Conservation (phyloP, 2,888 invertebrate species). For the Nephrotoma appendiculata region DNA sequence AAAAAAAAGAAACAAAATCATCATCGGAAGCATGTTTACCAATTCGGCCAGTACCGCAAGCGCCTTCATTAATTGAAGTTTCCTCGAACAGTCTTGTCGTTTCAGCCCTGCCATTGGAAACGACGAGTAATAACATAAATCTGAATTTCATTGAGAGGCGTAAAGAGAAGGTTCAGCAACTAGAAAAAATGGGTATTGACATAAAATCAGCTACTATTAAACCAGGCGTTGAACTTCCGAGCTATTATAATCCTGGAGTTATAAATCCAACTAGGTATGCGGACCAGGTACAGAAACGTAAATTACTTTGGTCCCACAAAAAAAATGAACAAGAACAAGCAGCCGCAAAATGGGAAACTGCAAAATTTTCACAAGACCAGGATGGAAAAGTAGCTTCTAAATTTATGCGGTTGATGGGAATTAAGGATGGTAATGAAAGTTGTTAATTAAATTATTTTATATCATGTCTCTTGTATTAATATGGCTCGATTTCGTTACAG, state of each 20-base stretch:
- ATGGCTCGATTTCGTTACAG: neutral
- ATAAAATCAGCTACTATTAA: slow-evolving; percentile 30
- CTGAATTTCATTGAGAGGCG: slow-evolving; percentile 14
- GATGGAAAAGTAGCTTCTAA: slow-evolving; percentile 89
- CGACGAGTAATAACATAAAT: slow-evolving; percentile 15
- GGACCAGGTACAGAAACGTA: slow-evolving; percentile 82
- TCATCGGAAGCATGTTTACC: neutral
- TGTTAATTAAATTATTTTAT: slow-evolving; percentile 1
- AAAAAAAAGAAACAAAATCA: slow-evolving; percentile 1
- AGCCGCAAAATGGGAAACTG: slow-evolving; percentile 56
- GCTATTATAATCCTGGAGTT: slow-evolving; percentile 59
- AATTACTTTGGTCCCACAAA: slow-evolving; percentile 80
- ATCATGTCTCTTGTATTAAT: neutral
- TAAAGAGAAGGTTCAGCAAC: slow-evolving; percentile 32
- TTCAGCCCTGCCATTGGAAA: slow-evolving; percentile 23
- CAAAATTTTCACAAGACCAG: slow-evolving; percentile 77
- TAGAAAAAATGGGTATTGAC: slow-evolving; percentile 36
- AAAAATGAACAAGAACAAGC: slow-evolving; percentile 35
- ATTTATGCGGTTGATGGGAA: slow-evolving; percentile 94
- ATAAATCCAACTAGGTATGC: slow-evolving; percentile 68
- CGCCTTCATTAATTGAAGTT: slow-evolving; percentile 16
- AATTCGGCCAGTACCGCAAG: neutral
- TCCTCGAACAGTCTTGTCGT: slow-evolving; percentile 17
- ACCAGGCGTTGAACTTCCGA: slow-evolving; percentile 33
- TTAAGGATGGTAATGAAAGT: slow-evolving; percentile 39